Evolutionary conservation across 2,797 vertebrate species (phyloP), one percentile per base, ranked within the genome.

Genomic region (Crocidura indochinensis): DNA sequence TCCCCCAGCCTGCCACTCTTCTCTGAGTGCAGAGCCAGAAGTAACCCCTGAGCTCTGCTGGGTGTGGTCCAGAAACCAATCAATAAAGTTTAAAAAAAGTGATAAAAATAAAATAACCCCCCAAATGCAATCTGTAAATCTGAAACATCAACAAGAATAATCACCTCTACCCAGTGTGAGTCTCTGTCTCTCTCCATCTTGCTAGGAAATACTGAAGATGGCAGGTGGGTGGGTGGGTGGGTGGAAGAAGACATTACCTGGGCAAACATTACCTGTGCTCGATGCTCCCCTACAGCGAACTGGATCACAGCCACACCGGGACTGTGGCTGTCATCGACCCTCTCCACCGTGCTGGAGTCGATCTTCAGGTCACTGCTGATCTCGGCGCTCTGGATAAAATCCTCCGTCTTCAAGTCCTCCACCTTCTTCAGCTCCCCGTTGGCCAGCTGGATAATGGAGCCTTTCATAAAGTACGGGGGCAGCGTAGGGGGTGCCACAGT

Each of bases 311-410:
- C 99, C 19, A 98, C 98, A 96, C 99, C 98, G 2, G 98, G 98
- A 82, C 98, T 97, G 97, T 98, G 99, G 98, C 99, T 98, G 93
- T 98, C 98, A 87, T 99, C 99, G 1, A 99, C 99, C 94, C 99
- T 98, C 98, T 99, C 99, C 97, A 99, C 99, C 0, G 99, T 99
- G 98, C 99, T 99, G 68, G 99, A 99, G 98, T 99, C 99, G 62
- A 99, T 99, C 98, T 99, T 99, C 96, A 99, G 98, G 96, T 99
- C 99, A 0, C 97, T 99, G 98, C 99, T 99, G 67, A 99, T 99
- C 97, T 99, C 99, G 0, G 99, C 99, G 0, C 99, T 99, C 98
- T 99, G 99, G 93, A 99, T 99, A 98, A 99, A 99, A 98, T 99
- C 99, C 96, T 99, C 99, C 0, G 99, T 99, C 98, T 99, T 99